phyloP scores from a whole-genome alignment of 2,113 vertebrate genomes.

The Ammodytes dubius region DNA sequence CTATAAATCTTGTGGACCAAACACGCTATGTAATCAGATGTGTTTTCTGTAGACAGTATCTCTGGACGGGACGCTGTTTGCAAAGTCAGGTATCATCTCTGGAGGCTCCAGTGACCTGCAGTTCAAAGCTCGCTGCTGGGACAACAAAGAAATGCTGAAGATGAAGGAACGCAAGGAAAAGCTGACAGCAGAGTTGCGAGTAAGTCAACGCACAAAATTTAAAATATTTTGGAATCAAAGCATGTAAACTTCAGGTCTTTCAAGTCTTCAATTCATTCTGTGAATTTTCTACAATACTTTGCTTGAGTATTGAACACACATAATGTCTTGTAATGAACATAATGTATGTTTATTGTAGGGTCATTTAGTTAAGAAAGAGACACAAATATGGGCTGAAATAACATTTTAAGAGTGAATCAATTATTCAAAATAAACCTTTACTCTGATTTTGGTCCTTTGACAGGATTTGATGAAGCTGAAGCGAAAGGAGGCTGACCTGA shows the following conservation, averaged over 20 bases:
- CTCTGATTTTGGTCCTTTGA: constrained; percentile 8
- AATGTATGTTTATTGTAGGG: too few species aligned
- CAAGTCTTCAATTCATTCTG: background rate
- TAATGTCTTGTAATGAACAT: background rate
- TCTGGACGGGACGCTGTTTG: constrained; percentile 95
- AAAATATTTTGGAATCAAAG: background rate
- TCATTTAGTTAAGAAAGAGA: background rate
- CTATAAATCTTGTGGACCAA: background rate
- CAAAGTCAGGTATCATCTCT: constrained; percentile 95
- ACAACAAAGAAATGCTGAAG: constrained; percentile 89
- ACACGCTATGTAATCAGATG: background rate
- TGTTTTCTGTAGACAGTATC: constrained; percentile 87
- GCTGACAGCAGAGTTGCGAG: constrained; percentile 88
- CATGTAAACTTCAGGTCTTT: background rate
- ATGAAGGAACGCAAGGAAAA: constrained; percentile 88
- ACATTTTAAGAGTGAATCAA: background rate
- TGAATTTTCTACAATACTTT: background rate
- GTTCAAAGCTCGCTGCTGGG: constrained; percentile 91
- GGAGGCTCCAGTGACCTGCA: constrained; percentile 93
- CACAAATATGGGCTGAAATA: background rate
- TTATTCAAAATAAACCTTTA: background rate
- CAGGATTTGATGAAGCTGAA: constrained; percentile 89
- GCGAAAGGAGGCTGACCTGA: constrained; percentile 91
- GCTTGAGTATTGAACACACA: background rate
- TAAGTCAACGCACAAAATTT: constrained; percentile 67